Evolutionary conservation across 2,888 invertebrate species (phyloP).

Genomic region (Yponomeuta malinellus): DNA sequence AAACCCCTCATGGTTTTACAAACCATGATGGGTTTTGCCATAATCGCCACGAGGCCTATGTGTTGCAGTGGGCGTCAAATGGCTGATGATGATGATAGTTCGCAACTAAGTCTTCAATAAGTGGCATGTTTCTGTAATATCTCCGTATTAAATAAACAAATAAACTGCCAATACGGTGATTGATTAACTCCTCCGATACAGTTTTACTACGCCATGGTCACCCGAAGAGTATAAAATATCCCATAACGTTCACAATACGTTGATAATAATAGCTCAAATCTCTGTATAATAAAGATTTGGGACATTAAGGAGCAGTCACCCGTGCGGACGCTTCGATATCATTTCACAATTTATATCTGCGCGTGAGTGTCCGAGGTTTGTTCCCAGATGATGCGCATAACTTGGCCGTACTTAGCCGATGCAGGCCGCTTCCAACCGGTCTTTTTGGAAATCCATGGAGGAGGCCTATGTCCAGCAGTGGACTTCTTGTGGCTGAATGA

Average conservation of each 20-base stretch:
- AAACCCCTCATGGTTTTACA: too few relatives aligned
- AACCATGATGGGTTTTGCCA: too few relatives aligned
- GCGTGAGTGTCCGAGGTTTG: neutral
- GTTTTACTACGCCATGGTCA: neutral
- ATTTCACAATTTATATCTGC: conserved; percentile 22
- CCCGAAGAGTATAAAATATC: neutral
- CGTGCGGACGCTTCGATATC: conserved; percentile 27
- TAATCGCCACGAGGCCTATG: too few relatives aligned
- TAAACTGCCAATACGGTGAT: neutral
- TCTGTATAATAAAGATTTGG: conserved; percentile 40
- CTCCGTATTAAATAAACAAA: too few relatives aligned
- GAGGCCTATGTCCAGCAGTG: too few relatives aligned
- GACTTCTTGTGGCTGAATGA: too few relatives aligned
- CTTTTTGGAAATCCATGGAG: too few relatives aligned
- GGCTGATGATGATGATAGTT: too few relatives aligned
- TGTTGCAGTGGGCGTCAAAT: too few relatives aligned
- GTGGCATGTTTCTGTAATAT: too few relatives aligned
- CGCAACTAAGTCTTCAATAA: too few relatives aligned
- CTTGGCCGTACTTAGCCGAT: conserved; percentile 7
- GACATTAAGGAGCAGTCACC: conserved; percentile 36
- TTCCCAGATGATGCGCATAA: neutral
- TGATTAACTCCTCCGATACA: neutral
- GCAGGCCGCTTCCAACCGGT: too few relatives aligned
- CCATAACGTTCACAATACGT: conserved; percentile 17
- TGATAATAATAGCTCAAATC: conserved; percentile 32